Base-by-base conservation (phyloP, 2,113 vertebrate species). In the Cyphomyrus discorhynchus region DNA sequence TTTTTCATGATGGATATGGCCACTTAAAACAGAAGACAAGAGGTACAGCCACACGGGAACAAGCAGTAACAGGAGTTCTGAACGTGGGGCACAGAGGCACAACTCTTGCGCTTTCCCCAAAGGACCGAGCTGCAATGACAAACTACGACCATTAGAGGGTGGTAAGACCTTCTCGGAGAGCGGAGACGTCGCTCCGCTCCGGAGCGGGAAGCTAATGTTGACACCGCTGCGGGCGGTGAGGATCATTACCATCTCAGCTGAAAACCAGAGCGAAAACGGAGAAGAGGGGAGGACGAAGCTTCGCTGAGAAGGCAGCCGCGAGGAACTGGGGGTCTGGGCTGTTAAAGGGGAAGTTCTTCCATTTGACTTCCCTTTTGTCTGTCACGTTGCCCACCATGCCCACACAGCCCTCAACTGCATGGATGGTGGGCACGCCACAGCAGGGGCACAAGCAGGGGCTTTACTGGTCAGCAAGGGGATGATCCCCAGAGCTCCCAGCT, bases 61-160 rank as follows among this genome's bases (percentile, higher is more conserved):
- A 89, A 17, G n/a, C 62, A 70, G 35, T 15, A 35, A 17, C 74
- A 35, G 27, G 11, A 77, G 35, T 80, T 80, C 74, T 27, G 27
- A 35, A 86, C 13, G n/a, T 56, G n/a, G 31, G 27, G 21, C 5
- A 66, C 62, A 39, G 85, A 13, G 19, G 49, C 27, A 4, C 35
- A 56, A 86, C 49, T 86, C 8, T 13, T 31, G 27, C 19, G 9
- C 45, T 88, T 83, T 56, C 42, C 88, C 47, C 15, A 56, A 21
- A 13, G 52, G 50, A 24, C 11, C 45, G 35, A 58, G 42, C 10
- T 94, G 96, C 91, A 95, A 93, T 95, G 93, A 93, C 94, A 91
- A 39, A 80, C 89, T 92, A 70, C 93, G 90, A 87, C 95, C 96
- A 94, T 93, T 90, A 96, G 96, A 94, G 94, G 95, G 94, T 91